A percentile compares a stretch with the other conserved stretches of the same genome.
These are phyloP conservation scores for Pseudopipra pipra DNA, from an alignment of 2,113 vertebrate genomes.

Conservation along the genomic window DNA sequence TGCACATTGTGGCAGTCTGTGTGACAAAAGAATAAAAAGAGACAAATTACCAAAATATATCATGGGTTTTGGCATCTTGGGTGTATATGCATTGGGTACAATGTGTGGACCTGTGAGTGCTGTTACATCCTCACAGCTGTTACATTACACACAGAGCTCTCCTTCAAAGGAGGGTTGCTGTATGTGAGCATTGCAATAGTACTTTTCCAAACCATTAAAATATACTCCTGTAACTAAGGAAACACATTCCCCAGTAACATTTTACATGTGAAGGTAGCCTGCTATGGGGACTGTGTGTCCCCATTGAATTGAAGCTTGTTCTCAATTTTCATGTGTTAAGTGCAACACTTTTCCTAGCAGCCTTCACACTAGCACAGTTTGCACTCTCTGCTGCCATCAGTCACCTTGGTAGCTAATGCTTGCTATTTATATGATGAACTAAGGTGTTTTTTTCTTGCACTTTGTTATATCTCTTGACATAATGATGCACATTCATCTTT, in stretches of 20 bases:
- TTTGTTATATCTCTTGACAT: neutral
- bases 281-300: neutral
- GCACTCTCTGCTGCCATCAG: neutral
- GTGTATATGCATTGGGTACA: accelerated
- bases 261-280: neutral
- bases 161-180: neutral
- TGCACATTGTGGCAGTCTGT: neutral
- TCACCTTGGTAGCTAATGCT: neutral
- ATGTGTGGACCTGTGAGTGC: accelerated
- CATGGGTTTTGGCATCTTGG: neutral
- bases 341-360: neutral
- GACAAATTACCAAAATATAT: neutral
- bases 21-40: neutral
- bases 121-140: neutral
- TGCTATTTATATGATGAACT: neutral
- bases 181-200: neutral
- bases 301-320: neutral
- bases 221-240: neutral
- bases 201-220: neutral
- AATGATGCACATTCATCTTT: neutral
- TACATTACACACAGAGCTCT: neutral
- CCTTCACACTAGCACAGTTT: neutral
- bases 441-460: neutral
- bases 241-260: neutral
- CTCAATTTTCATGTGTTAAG: neutral